Evolutionary conservation across 2,888 invertebrate genomes (phyloP), one percentile per base, ranked within the genome.

Genomic region (Rhagonycha fulva): DNA sequence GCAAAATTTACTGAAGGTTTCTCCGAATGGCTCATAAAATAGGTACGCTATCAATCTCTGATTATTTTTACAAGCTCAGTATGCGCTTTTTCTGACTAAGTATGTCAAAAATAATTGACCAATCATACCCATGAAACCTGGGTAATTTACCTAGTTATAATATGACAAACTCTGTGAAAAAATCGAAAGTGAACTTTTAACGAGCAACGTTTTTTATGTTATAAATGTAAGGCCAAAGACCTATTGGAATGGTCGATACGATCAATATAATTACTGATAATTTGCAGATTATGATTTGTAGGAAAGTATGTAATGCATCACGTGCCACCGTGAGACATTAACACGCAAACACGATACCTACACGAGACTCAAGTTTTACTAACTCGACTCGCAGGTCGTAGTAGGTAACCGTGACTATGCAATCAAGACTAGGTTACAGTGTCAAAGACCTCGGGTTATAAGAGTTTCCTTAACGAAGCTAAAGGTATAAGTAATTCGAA

Each of bases 371-470:
- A 62, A 75, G 79, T 71, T 78, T 79, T 80, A 74, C 71, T 80
- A 47, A 47, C 47, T 47, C 47, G 47, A 47, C 47, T 47, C 47
- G 47, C 47, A 47, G 47, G 47, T 47, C 47, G 47, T 47, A 66
- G 63, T 66, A 78, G 81, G 81, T 80, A 79, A 80, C 74, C 74
- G 79, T 80, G 79, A 73, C 78, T 78, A 70, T 76, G 77, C 80
- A 80, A 74, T 71, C 73, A 76, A 76, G 79, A 82, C 78, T 82
- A 78, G 81, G 82, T 82, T 82, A 82, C 75, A 78, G 78, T 82
- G 85, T 84, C 85, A 84, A 84, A 84, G 85, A 83, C 85, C 86
- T 81, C 73, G 14, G 68, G 61, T 30, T 67, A 62, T 68, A 70
- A 70, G 71, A 76, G 74, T 76, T 76, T 71, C 74, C 63, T 70